Evolutionary conservation across 2,888 invertebrate genomes (phyloP).

Genomic region (Acanthosepion esculentum): DNA sequence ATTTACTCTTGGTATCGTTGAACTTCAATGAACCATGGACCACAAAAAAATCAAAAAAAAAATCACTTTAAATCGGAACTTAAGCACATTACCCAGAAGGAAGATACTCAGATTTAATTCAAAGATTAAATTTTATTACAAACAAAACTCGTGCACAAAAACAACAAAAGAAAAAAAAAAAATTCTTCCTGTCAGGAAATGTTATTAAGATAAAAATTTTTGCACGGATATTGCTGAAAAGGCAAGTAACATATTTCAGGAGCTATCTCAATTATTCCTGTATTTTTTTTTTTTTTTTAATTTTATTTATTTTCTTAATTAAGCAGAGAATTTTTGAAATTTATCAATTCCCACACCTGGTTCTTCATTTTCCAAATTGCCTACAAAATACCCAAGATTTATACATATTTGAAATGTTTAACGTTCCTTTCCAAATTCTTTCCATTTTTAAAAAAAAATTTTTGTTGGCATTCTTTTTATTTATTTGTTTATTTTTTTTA

Average conservation of each 20-base stretch:
- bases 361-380: not conserved
- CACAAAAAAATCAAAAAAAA: too few relatives aligned
- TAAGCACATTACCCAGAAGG: not conserved
- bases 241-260: not conserved
- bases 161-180: not conserved
- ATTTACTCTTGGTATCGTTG: too few relatives aligned
- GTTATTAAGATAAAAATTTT: not conserved
- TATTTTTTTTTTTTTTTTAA: not conserved
- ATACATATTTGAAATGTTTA: not conserved
- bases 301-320: not conserved
- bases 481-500: not conserved
- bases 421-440: not conserved
- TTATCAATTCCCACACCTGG: slow-evolving; percentile 18
- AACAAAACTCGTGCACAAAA: not conserved
- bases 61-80: not conserved
- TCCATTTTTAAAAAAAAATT: not conserved
- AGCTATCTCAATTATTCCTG: not conserved
- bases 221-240: not conserved
- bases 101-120: not conserved
- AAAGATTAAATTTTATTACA: not conserved
- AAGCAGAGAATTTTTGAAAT: not conserved
- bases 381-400: not conserved
- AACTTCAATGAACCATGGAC: too few relatives aligned
- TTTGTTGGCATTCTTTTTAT: not conserved
- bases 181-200: not conserved